Percentiles rank a stretch among this genome's conserved stretches.
Evolutionary conservation across 2,888 invertebrate species (phyloP).

Genomic region (Agonopterix arenella): DNA sequence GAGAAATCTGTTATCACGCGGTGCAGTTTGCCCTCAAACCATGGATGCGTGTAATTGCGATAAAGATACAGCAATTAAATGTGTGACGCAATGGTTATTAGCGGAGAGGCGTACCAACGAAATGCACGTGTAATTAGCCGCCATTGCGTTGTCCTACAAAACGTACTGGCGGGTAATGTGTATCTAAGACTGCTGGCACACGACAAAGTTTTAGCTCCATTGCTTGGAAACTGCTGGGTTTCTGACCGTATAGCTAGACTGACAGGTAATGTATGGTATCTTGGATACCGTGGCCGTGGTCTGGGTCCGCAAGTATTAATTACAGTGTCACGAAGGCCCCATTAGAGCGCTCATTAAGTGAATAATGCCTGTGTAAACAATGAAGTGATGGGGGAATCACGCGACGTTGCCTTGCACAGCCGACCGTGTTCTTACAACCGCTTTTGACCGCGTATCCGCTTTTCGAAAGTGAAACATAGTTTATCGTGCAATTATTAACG

Average conservation of each 20-base stretch:
- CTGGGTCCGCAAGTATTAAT: constrained; percentile 39
- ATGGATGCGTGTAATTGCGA: constrained; percentile 71
- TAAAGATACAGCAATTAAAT: constrained; percentile 46
- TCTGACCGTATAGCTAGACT: neutral
- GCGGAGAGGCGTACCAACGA: constrained; percentile 25
- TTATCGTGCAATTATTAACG: constrained; percentile 34
- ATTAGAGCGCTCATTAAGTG: constrained; percentile 58
- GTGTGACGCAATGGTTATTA: constrained; percentile 51
- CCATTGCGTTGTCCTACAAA: constrained; percentile 20
- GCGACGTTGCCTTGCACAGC: constrained; percentile 50
- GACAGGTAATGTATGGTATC: neutral
- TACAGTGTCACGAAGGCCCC: constrained; percentile 45
- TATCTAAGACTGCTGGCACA: constrained; percentile 2
- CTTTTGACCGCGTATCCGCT: constrained; percentile 29
- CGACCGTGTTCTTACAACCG: constrained; percentile 29
- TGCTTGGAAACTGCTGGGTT: neutral
- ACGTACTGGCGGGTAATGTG: constrained; percentile 9
- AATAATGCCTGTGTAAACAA: constrained; percentile 60
- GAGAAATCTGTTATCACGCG: constrained; percentile 58
- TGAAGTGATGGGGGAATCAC: constrained; percentile 56
- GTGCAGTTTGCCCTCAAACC: constrained; percentile 52
- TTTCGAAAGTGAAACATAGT: constrained; percentile 36
- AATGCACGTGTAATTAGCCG: constrained; percentile 24
- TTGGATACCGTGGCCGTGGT: neutral
- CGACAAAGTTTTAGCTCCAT: neutral